Conservation (phyloP, 2,113 vertebrate species). For the Heterocephalus glaber region DNA sequence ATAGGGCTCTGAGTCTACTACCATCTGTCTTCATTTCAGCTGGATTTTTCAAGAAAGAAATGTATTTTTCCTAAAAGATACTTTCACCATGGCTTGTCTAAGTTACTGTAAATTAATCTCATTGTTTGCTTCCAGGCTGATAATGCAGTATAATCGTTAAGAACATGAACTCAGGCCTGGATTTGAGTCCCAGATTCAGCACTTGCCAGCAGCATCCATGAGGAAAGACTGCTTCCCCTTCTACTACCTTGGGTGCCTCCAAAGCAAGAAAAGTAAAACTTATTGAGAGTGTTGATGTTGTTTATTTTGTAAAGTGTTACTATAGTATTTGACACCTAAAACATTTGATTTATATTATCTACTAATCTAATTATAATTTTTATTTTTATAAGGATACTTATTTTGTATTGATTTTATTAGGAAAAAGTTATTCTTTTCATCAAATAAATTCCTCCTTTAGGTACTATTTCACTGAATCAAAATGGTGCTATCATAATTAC, state of each 20-base stretch:
- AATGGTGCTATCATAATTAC: not conserved
- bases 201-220: not conserved
- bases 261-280: not conserved
- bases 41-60: not conserved
- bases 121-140: not conserved
- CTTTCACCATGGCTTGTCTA: not conserved
- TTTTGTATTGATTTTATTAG: not conserved
- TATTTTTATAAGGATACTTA: not conserved
- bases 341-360: not conserved
- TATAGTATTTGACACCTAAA: not conserved
- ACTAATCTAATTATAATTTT: not conserved
- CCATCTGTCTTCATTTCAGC: not conserved
- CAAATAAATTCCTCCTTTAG: not conserved
- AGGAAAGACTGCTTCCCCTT: not conserved
- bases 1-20: not conserved
- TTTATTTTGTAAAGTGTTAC: not conserved
- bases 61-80: not conserved
- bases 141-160: too few species aligned
- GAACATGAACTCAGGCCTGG: not conserved
- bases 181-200: not conserved
- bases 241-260: not conserved
- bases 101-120: not conserved
- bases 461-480: not conserved
- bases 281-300: not conserved
- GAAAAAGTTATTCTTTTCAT: not conserved